Evolutionary conservation across 2,888 invertebrate genomes (phyloP), one percentile per base, ranked within the genome.

Genomic region (Spodoptera picta): DNA sequence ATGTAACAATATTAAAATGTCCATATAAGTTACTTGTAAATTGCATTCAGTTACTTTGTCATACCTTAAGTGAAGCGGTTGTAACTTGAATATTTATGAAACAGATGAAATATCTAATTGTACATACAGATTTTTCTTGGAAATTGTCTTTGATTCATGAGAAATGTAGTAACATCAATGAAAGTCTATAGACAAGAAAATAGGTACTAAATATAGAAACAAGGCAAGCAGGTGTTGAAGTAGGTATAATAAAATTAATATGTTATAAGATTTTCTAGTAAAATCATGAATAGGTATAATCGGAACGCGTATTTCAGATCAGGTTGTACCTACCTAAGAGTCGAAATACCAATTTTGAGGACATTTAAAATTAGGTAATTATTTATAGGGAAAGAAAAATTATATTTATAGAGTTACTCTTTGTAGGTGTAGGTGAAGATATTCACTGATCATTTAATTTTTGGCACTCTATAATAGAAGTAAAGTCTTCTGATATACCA

Each of bases 21-120:
- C 68, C 60, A 43, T 60, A 60, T 47, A 60, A 55, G 10, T 14
- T 1, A 55, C 27, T 31, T 55, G 55, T 67, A 41, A 60, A 67
- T 60, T 31, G 19, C 24, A 23, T 67, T 47, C 36, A 44, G 45
- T 60, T 54, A 44, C n/a, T 31, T 43, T 24, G n/a, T 14, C 12
- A 27, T 19, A 14, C 14, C 14, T 14, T 14, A 19, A 19, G 19
- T 19, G 19, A 2, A 19, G 19, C 2, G 19, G 19, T 14, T 14
- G 14, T 14, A 14, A 19, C 19, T 19, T 27, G 27, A 4, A 27
- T 27, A 27, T 27, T 27, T 27, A 27, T 4, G 4, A 27, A 27
- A 27, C 27, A 27, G 27, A 27, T 19, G 19, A 27, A 27, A 27
- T 27, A 27, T 19, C 1, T 27, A 14, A 27, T 27, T 27, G 27